Conservation (phyloP, 2,113 vertebrate genomes). For the Ophiodon elongatus region DNA sequence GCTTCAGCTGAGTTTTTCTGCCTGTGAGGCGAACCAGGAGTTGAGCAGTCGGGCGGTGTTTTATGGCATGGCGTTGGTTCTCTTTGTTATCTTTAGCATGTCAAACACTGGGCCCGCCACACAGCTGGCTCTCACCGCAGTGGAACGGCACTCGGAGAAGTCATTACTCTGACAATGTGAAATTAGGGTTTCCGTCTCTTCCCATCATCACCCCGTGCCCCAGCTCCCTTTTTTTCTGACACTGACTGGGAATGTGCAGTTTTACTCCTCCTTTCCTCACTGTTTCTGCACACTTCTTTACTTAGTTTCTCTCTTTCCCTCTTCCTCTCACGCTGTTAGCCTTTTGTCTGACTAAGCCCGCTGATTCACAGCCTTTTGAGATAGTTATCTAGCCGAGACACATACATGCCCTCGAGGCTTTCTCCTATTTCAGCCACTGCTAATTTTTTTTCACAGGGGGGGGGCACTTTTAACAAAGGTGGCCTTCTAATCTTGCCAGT, state of each 20-base stretch:
- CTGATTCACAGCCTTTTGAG: slow-evolving; percentile 77
- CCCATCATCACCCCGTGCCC: not conserved
- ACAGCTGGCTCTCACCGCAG: slow-evolving; percentile 65
- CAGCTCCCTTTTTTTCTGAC: not conserved
- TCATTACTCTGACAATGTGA: slow-evolving; percentile 61
- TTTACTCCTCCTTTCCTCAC: not conserved
- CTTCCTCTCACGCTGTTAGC: slow-evolving; percentile 52
- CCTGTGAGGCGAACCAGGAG: slow-evolving; percentile 47
- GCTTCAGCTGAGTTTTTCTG: slow-evolving; percentile 39
- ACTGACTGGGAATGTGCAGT: slow-evolving; percentile 19
- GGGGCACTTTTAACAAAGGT: slow-evolving; percentile 69
- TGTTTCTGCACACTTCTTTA: slow-evolving; percentile 13
- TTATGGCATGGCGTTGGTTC: slow-evolving; percentile 32
- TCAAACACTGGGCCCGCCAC: slow-evolving; percentile 64
- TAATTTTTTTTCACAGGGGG: slow-evolving; percentile 59
- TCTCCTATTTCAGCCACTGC: slow-evolving; percentile 58
- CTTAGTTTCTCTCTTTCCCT: slow-evolving; percentile 30
- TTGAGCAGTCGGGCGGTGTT: slow-evolving; percentile 25
- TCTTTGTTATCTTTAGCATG: slow-evolving; percentile 68
- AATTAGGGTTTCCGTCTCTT: slow-evolving; percentile 50
- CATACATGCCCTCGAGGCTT: slow-evolving; percentile 67
- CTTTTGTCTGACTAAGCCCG: slow-evolving; percentile 76
- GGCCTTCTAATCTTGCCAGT: slow-evolving; percentile 60
- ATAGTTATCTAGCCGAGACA: slow-evolving; percentile 76
- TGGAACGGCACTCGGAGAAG: slow-evolving; percentile 47